Evolutionary conservation across 2,888 invertebrate species (phyloP), one percentile per base, ranked within the genome.

Genomic region (Drosophila suboccidentalis): DNA sequence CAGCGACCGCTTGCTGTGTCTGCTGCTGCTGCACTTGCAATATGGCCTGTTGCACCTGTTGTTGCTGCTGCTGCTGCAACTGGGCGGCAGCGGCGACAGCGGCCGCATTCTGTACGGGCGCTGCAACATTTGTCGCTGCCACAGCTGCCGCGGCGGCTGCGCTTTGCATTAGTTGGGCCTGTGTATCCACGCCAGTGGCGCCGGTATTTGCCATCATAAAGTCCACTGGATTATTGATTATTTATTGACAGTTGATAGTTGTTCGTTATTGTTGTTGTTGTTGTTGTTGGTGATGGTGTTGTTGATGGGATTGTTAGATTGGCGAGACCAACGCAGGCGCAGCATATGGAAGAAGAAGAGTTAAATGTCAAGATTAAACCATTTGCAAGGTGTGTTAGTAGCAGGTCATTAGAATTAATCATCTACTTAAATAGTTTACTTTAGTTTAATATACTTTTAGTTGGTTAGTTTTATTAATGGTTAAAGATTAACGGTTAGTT

Each of bases 121-220:
- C 77, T 44, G 90, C 72, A 66, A 89, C 81, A 75, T 85, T 81
- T 63, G 91, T 84, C 55, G 91, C 90, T 65, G 92, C 89, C 77
- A 92, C 88, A 61, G 92, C 81, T 41, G 90, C 90, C 38, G 92
- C 82, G 74, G 92, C 78, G 59, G 91, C 84, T 68, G 91, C 69
- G 70, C 76, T 90, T 80, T 92, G 80, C 86, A 91, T 83, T 64
- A 91, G 67, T 34, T 91, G 87, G 50, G 92, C 79, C 71, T 91
- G 91, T 65, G 89, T 90, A 54, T 91, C 90, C 55, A 90, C 91
- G 72, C 89, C 84, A 13, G 86, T 80, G 84, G 91, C 81, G 78
- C 92, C 89, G 59, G 90, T 90, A 73, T 93, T 93, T 68, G 93
- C 92, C 93, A 93, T 93, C 90, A 92, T 93, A 80, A 91, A 91